These are phyloP conservation scores for Brenthis ino DNA, from an alignment of 2,888 invertebrate species.

Conservation along the genomic window DNA sequence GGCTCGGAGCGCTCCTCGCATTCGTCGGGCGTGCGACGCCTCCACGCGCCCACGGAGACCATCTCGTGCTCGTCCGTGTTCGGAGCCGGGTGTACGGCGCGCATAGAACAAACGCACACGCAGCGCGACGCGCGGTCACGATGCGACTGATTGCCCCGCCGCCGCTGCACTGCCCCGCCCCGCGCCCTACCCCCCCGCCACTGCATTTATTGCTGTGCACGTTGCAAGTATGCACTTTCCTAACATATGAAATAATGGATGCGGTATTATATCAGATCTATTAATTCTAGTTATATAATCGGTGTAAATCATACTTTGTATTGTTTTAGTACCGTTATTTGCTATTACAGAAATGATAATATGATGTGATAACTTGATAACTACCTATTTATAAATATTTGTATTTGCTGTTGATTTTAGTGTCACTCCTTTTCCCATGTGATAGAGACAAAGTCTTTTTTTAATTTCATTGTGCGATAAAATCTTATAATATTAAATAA, in stretches of 20 bases:
- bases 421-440: no score
- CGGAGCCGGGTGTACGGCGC: slow-evolving; percentile 63
- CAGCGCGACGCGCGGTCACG: slow-evolving; percentile 74
- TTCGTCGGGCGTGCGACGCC: slow-evolving; percentile 75
- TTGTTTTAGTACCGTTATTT: no score
- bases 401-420: no score
- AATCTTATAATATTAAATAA: no score
- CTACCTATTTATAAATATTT: no score
- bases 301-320: no score
- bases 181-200: slow-evolving; percentile 54
- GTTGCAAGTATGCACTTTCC: slow-evolving; percentile 48
- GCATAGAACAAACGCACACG: slow-evolving; percentile 44
- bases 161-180: slow-evolving; percentile 55
- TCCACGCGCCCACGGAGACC: slow-evolving; percentile 77
- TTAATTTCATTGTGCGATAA: no score
- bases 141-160: slow-evolving; percentile 67
- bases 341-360: no score
- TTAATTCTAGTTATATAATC: background rate
- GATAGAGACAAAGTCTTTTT: no score
- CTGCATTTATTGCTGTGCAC: slow-evolving; percentile 75
- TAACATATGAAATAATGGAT: slow-evolving; percentile 30
- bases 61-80: slow-evolving; percentile 58
- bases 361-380: no score
- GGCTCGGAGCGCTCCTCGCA: slow-evolving; percentile 77
- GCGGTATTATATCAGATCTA: slow-evolving; percentile 17